Conservation (phyloP, 2,113 vertebrate species). For the Lathamus discolor region DNA sequence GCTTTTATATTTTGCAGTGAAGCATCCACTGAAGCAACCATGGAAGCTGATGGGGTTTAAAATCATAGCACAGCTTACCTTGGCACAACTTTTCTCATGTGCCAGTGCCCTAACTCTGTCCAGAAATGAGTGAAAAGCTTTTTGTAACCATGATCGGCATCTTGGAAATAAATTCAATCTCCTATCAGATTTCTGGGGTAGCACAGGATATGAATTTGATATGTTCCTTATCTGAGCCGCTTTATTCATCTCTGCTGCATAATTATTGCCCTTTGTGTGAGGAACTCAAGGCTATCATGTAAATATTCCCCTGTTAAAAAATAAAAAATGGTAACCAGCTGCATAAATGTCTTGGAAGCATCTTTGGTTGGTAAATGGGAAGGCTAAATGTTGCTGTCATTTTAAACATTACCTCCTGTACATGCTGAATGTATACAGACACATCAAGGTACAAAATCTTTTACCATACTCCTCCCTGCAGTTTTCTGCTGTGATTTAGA, state of each 20-base stretch:
- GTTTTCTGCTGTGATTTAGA: background rate
- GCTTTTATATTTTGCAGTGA: background rate
- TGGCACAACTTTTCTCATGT: background rate
- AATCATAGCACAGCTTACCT: background rate
- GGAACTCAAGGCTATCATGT: background rate
- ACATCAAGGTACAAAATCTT: background rate
- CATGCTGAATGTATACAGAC: background rate
- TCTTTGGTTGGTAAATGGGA: background rate
- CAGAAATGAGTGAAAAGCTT: slow-evolving; percentile 8
- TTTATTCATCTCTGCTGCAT: slow-evolving; percentile 18
- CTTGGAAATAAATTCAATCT: slow-evolving; percentile 7
- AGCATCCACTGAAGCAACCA: background rate
- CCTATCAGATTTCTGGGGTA: slow-evolving; percentile 30
- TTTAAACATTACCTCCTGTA: background rate
- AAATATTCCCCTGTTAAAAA: slow-evolving; percentile 20
- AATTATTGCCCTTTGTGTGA: slow-evolving; percentile 48
- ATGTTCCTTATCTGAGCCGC: slow-evolving; percentile 26
- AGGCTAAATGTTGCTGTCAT: background rate
- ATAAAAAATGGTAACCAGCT: background rate
- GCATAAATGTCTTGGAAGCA: background rate
- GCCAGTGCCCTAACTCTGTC: background rate
- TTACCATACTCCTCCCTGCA: background rate
- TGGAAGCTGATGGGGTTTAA: background rate
- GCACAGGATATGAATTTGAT: slow-evolving; percentile 51
- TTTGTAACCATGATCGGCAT: background rate